Evolutionary conservation across 2,113 vertebrate genomes (phyloP), one percentile per base, ranked within the genome.

Genomic region (Caranx melampygus): DNA sequence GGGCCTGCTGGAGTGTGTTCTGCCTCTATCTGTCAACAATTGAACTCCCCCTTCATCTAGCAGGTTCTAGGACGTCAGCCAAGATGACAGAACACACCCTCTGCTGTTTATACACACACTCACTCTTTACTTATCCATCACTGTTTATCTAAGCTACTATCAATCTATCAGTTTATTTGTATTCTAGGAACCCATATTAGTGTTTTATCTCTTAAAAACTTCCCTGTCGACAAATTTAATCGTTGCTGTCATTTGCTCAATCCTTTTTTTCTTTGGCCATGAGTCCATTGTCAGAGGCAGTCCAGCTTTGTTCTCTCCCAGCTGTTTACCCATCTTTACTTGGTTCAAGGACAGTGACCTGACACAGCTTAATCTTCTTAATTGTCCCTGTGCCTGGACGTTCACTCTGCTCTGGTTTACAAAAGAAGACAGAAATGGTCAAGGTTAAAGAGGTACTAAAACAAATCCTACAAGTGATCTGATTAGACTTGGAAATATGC

Each of bases 11-110:
- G 73, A 72, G 85, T 85, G 75, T 84, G 69, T 87, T 87, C 75
- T 88, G 89, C 88, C 77, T 83, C 83, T 72, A 69, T 88, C 84
- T 80, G 87, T 92, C 87, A 91, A 87, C 80, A 89, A 82, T 66
- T 85, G 72, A 84, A 75, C 78, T 63, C 81, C 72, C 78, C 85
- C 73, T 78, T 44, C 82, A 68, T 84, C 62, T 34, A 62, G 79
- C 81, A 72, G 81, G 66, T 81, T 83, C 69, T 64, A 80, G 85
- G 87, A 87, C 40, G 47, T 64, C 79, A 70, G 85, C 89, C 89
- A 88, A 86, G 66, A 79, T 63, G 72, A 72, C 65, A 47, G 79
- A 61, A 84, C 91, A 90, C 91, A 68, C 84, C 88, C 84, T 75
- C 59, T 74, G 58, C 47, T 75, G 83, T 87, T 88, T 83, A 78